Conservation (phyloP, 2,113 vertebrate species). For the Leuciscus idus region DNA sequence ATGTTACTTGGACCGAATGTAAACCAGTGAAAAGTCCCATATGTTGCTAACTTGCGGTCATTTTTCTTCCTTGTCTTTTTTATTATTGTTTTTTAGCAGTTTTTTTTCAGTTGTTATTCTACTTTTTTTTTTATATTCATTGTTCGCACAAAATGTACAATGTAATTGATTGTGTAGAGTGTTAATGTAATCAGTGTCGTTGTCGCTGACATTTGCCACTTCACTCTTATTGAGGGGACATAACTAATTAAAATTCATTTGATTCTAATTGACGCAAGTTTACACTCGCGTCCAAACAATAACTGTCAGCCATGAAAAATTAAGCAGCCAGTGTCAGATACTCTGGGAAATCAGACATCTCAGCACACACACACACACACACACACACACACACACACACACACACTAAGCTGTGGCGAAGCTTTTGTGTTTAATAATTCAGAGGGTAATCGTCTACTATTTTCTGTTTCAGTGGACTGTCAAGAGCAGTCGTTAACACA, state of each 20-base stretch:
- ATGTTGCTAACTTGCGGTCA: not conserved
- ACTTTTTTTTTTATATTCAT: not conserved
- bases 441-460: conserved; percentile 65
- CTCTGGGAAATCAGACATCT: not conserved
- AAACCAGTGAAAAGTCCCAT: not conserved
- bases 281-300: not conserved
- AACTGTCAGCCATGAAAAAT: not conserved
- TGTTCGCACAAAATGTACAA: not conserved
- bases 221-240: not conserved
- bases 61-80: not conserved
- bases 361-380: not conserved
- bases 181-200: not conserved
- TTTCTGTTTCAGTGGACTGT: conserved; percentile 16
- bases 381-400: not conserved
- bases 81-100: no score
- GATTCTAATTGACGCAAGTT: conserved; percentile 10
- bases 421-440: conserved; percentile 66
- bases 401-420: conserved; percentile 30
- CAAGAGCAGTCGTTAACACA: not conserved
- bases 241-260: not conserved
- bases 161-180: not conserved
- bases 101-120: not conserved
- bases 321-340: not conserved
- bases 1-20: not conserved
- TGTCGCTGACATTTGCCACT: not conserved